Evolutionary conservation across 2,888 invertebrate genomes (phyloP).

Genomic region (Cryptosula pallasiana): DNA sequence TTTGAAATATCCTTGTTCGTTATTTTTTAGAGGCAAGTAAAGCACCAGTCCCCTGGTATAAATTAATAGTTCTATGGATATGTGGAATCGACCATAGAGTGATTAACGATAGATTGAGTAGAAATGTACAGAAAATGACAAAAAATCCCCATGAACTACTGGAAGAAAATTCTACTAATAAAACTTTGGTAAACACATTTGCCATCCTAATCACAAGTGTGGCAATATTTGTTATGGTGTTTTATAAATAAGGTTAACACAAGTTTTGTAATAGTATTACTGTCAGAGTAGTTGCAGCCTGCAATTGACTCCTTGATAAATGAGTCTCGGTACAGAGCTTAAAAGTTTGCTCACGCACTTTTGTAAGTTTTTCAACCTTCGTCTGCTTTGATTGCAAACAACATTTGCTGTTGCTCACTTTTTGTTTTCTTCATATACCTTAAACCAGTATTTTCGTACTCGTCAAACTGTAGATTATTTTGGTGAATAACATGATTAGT

Average conservation of each 20-base stretch:
- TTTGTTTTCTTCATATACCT: too few species aligned
- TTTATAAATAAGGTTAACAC: neutral
- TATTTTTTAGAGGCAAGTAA: neutral
- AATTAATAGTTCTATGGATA: slow-evolving; percentile 44
- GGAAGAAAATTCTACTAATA: neutral
- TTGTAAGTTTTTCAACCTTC: too few species aligned
- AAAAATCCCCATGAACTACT: neutral
- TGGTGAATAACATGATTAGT: too few species aligned
- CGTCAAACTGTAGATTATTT: too few species aligned
- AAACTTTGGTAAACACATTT: neutral
- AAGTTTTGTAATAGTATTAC: neutral
- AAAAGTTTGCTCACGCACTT: too few species aligned
- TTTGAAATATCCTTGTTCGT: neutral
- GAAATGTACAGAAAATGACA: too few species aligned
- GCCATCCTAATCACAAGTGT: neutral
- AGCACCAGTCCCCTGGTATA: slow-evolving; percentile 37
- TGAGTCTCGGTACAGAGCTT: too few species aligned
- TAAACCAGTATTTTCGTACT: too few species aligned
- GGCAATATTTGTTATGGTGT: slow-evolving; percentile 12
- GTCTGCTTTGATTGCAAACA: too few species aligned
- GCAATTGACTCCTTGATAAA: neutral
- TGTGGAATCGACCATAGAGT: slow-evolving; percentile 47
- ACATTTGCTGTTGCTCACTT: too few species aligned
- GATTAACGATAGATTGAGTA: neutral
- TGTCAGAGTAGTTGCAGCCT: neutral